These are phyloP conservation scores for Liopterus haemorrhoidalis DNA, from an alignment of 2,888 invertebrate genomes.

Conservation along the genomic window DNA sequence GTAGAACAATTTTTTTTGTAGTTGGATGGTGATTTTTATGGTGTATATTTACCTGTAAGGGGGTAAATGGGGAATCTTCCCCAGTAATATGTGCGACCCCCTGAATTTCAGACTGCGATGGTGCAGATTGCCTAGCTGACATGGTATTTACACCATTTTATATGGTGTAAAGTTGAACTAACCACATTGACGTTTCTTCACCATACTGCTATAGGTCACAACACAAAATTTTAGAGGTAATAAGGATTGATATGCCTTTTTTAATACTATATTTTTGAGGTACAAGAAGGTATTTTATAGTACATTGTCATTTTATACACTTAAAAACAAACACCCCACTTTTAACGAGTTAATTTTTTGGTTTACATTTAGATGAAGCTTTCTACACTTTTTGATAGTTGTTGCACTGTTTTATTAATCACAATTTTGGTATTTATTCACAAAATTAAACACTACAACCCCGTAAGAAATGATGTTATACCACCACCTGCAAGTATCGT, in stretches of 20 bases:
- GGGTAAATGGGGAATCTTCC: slow-evolving; percentile 18
- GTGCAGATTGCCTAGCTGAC: slow-evolving; percentile 44
- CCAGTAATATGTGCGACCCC: slow-evolving; percentile 28
- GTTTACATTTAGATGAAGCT: no score
- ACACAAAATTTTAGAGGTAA: no score
- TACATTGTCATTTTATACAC: no score
- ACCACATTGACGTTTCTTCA: no score
- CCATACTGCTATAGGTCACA: no score
- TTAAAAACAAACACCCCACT: background rate
- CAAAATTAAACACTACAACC: slow-evolving; percentile 37
- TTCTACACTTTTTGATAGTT: background rate
- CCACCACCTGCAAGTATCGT: slow-evolving; percentile 43
- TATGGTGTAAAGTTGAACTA: slow-evolving; percentile 8
- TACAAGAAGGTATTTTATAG: no score
- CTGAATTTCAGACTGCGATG: slow-evolving; percentile 39
- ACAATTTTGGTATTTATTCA: slow-evolving; percentile 28
- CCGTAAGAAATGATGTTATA: slow-evolving; percentile 46
- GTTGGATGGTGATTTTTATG: no score
- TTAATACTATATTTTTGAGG: no score
- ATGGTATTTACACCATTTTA: slow-evolving; percentile 35
- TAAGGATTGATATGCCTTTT: no score
- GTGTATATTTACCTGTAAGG: slow-evolving; percentile 15
- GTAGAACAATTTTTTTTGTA: no score
- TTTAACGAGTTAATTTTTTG: background rate
- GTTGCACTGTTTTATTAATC: slow-evolving; percentile 13